Base-by-base conservation (phyloP, 2,888 invertebrate species). In the Opisthograptis luteolata region DNA sequence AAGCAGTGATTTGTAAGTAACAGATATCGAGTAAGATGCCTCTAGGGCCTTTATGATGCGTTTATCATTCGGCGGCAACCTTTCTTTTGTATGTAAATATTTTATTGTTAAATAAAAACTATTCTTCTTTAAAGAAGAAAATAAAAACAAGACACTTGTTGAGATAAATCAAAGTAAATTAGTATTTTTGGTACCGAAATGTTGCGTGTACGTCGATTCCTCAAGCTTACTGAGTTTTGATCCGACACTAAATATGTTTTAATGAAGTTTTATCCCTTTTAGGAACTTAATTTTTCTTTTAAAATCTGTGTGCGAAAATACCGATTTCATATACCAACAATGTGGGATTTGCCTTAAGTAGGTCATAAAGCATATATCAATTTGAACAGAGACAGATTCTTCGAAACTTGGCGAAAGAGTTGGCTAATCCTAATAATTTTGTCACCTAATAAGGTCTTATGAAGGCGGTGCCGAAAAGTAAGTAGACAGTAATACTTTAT, bases 1-100 rank as follows among this genome's bases (percentile, higher is more conserved):
- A 88, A 86, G 78, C 76, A 78, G 86, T 88, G 88, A 89, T 89
- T 89, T 88, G 88, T 88, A 85, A 85, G 63, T 74, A 82, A 78
- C 73, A 79, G 84, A 87, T 89, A 87, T 84, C 80, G 79, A 73
- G 64, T 69, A 73, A 76, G 76, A 81, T 84, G 84, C 84, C 87
- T 81, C 70, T 62, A 72, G 79, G 83, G 74, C 75, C 71, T 72
- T 76, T 77, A 74, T 76, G 81, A 81, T 82, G 67, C 84, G 81
- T 88, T 79, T 86, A 87, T 86, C 85, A 84, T 85, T 77, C 73
- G 84, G 76, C 86, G 87, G 88, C 80, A 73, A 76, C 68, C 69
- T 73, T 79, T 76, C 81, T 86, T 87, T 88, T 84, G 81, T 84
- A 81, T 83, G 81, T 81, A 81, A 86, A 87, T 86, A 79, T 78